A percentile compares a stretch with the other conserved stretches of the same genome.
These are phyloP conservation scores for Isoperla grammatica DNA, from an alignment of 2,888 invertebrate species.

Conservation along the genomic window DNA sequence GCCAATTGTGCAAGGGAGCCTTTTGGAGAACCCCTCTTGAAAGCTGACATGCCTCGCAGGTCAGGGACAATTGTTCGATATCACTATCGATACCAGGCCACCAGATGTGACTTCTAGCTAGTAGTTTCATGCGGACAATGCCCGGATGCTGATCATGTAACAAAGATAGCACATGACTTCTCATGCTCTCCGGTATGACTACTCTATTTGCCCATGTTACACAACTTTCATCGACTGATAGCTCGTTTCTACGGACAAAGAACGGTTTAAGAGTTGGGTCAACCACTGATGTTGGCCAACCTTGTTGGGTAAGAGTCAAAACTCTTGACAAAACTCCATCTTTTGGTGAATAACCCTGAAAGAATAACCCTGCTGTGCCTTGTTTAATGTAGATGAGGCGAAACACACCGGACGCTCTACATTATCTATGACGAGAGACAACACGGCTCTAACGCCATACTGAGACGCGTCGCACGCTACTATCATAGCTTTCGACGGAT, in stretches of 20 bases:
- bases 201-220: background rate
- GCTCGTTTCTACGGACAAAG: background rate
- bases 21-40: too few relatives aligned
- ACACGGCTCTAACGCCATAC: conserved; percentile 28
- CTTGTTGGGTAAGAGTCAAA: too few relatives aligned
- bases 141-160: conserved; percentile 3
- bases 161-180: background rate
- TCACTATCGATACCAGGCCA: too few relatives aligned
- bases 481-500: conserved; percentile 16
- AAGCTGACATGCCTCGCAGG: background rate
- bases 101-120: conserved; percentile 1
- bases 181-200: background rate
- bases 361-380: conserved; percentile 14
- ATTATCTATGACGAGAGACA: conserved; percentile 10
- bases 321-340: too few relatives aligned
- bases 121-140: background rate
- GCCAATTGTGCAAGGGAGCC: too few relatives aligned
- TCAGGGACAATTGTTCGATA: background rate
- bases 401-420: conserved; percentile 9
- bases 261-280: background rate
- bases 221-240: background rate
- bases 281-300: too few relatives aligned
- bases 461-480: conserved; percentile 23
- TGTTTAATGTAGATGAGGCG: conserved; percentile 8
- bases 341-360: background rate